Evolutionary conservation across 2,888 invertebrate genomes (phyloP), one percentile per base, ranked within the genome.

Genomic region (Serrognathus titanus): DNA sequence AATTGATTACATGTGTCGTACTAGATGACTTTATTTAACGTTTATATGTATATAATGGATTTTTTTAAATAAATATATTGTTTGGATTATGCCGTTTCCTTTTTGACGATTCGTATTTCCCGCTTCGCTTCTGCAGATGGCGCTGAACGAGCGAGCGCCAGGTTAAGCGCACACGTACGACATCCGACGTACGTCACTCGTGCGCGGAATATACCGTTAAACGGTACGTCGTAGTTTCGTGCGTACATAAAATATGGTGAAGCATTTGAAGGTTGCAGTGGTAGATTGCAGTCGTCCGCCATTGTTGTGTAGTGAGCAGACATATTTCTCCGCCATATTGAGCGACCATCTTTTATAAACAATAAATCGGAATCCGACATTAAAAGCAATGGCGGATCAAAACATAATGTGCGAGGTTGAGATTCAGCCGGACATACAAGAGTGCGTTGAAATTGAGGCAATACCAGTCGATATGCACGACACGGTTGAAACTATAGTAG

Each of bases 291-390:
- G 49, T 64, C 63, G 67, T 71, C 73, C 73, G 75, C 75, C 75
- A 76, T 76, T 74, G 73, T 71, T 72, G 68, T 70, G 66, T 70
- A 66, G 62, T 67, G 67, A 69, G 69, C 83, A 80, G 83, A 83
- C 83, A 83, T 83, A 80, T 83, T 84, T 81, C 81, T 82, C 83
- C 69, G 85, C 86, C 86, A 86, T 86, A 84, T 86, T 84, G 84
- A 82, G 82, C 85, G 82, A 85, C 85, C 86, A 85, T 85, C 84
- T 85, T 85, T 85, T 84, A 85, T 85, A 85, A 85, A 85, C 84
- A 85, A 76, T 66, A 66, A 73, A 74, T 71, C 69, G 65, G 63
- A 66, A 60, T 63, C 76, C 71, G 72, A 58, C 50, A 58, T 72
- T 69, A 77, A 73, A 77, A 77, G 76, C 78, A 60, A 88, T 88